A percentile compares a stretch with the other conserved stretches of the same genome.
These are phyloP conservation scores for Pseudobourletiella spinata DNA, from an alignment of 1,140 invertebrate species.

Conservation along the genomic window DNA sequence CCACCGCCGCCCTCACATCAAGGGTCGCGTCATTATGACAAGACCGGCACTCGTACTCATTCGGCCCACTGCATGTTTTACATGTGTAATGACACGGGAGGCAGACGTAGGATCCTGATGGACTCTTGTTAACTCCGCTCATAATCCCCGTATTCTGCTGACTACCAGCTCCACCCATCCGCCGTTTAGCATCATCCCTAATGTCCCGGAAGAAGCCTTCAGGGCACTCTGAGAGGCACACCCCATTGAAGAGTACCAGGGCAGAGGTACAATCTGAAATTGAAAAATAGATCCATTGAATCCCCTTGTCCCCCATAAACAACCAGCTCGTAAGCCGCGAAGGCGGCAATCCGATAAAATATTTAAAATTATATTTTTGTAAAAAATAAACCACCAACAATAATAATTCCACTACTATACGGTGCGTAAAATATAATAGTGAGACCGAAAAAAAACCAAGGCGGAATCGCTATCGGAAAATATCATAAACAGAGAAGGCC, in stretches of 20 bases:
- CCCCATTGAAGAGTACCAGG: slow-evolving; percentile 40
- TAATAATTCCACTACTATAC: neutral
- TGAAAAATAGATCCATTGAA: slow-evolving; percentile 12
- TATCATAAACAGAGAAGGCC: too few relatives aligned
- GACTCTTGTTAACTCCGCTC: too few relatives aligned
- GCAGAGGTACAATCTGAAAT: slow-evolving; percentile 44
- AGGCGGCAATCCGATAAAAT: too few relatives aligned
- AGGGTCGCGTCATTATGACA: slow-evolving; percentile 48
- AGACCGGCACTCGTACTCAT: slow-evolving; percentile 48
- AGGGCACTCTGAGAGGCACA: slow-evolving; percentile 44
- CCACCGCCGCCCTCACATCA: neutral
- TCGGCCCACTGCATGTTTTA: slow-evolving; percentile 46
- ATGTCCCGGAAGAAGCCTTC: slow-evolving; percentile 30
- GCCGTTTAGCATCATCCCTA: slow-evolving; percentile 5
- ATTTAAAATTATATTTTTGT: slow-evolving; percentile 5
- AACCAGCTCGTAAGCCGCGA: too few relatives aligned
- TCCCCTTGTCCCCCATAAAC: too few relatives aligned
- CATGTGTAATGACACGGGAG: slow-evolving; percentile 52
- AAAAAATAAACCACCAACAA: neutral
- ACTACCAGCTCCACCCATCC: neutral
- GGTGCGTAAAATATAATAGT: too few relatives aligned
- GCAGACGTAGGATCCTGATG: slow-evolving; percentile 38
- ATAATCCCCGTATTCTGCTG: too few relatives aligned
- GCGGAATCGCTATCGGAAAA: too few relatives aligned
- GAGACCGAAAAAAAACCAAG: too few relatives aligned